Evolutionary conservation across 2,888 invertebrate species (phyloP).

Genomic region (Panopea generosa): DNA sequence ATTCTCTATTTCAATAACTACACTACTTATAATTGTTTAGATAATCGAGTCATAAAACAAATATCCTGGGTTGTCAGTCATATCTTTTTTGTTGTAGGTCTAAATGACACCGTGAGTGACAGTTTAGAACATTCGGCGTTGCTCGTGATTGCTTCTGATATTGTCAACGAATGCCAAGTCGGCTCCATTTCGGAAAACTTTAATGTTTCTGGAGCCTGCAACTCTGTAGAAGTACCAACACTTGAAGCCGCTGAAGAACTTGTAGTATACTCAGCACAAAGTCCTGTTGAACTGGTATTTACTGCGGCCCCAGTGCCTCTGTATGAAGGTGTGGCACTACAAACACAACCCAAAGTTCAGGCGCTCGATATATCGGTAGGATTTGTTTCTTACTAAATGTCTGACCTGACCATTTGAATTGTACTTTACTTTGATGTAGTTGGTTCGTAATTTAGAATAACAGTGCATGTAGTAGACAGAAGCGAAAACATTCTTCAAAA

Average conservation of each 20-base stretch:
- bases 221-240: constrained; percentile 34
- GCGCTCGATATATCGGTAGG: constrained; percentile 35
- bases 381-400: too few relatives aligned
- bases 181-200: constrained; percentile 25
- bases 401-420: too few relatives aligned
- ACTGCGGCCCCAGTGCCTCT: constrained; percentile 17
- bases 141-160: constrained; percentile 27
- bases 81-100: constrained; percentile 22
- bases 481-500: too few relatives aligned
- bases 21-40: not conserved
- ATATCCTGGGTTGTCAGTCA: too few relatives aligned
- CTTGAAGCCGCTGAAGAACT: not conserved
- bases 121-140: constrained; percentile 37
- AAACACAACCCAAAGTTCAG: constrained; percentile 42
- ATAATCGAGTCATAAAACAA: too few relatives aligned
- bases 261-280: constrained; percentile 25
- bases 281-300: constrained; percentile 41
- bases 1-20: not conserved
- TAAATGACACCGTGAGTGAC: constrained; percentile 31
- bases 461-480: too few relatives aligned
- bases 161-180: constrained; percentile 64
- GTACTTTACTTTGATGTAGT: too few relatives aligned
- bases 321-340: constrained; percentile 37
- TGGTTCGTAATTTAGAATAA: too few relatives aligned
- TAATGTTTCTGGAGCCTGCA: constrained; percentile 43